phyloP scores from a whole-genome alignment of 2,888 invertebrate species.

The Luperina nickerlii region DNA sequence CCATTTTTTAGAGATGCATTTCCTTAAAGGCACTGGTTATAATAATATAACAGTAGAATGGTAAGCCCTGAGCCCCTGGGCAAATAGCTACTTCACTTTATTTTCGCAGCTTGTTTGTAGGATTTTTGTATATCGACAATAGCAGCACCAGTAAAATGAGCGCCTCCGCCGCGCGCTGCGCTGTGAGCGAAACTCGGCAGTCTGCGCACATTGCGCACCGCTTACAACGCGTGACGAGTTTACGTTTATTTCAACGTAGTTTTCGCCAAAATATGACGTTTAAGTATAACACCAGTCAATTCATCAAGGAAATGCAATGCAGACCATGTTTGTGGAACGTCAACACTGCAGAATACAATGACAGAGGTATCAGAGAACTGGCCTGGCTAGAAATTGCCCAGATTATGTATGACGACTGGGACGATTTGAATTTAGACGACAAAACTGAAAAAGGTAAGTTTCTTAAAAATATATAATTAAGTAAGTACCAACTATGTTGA shows the following conservation, averaged over 20 bases:
- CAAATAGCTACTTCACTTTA: not conserved
- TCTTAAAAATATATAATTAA: not conserved
- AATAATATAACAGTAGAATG: not conserved
- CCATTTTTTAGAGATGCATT: not conserved
- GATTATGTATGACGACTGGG: constrained; percentile 61
- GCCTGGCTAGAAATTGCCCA: constrained; percentile 63
- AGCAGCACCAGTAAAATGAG: constrained; percentile 45
- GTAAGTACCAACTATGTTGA: not conserved
- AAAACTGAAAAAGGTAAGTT: constrained; percentile 60
- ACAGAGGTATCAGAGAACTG: constrained; percentile 55
- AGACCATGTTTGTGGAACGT: constrained; percentile 65
- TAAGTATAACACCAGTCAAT: constrained; percentile 60
- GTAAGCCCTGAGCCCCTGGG: not conserved
- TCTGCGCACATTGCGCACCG: constrained; percentile 49
- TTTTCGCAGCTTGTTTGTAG: not conserved
- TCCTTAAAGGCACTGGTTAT: not conserved
- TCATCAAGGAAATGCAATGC: constrained; percentile 62
- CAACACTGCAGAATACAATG: constrained; percentile 53
- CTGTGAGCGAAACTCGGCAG: constrained; percentile 36
- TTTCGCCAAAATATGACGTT: constrained; percentile 41
- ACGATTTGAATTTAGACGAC: constrained; percentile 55
- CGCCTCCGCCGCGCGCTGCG: constrained; percentile 35
- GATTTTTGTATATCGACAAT: constrained; percentile 1
- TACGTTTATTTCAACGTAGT: constrained; percentile 25
- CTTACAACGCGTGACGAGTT: constrained; percentile 14